Base-by-base conservation (phyloP, 2,888 invertebrate species). In the Cephus spinipes region DNA sequence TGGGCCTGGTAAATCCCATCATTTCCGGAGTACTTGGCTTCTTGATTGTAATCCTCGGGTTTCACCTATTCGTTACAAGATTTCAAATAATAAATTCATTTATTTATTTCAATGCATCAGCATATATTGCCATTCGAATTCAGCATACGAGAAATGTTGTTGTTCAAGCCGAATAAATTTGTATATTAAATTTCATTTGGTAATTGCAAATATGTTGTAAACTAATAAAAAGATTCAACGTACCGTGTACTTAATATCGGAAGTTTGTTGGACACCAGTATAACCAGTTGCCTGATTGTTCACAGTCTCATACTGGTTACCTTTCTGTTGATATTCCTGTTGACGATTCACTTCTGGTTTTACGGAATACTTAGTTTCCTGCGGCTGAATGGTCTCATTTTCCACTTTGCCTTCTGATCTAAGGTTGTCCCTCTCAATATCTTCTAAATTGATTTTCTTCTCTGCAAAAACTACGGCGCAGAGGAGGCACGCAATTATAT, bases 351-450 rank as follows among this genome's bases (percentile, higher is more conserved):
- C 79, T 73, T 87, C 86, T 69, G 85, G 80, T 34, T 89, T 87
- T 4, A 80, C 79, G 31, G 79, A 74, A 79, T 89, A 89, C 69
- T 87, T 84, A 2, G 81, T 77, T 35, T 86, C 87, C n/a, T 85
- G 84, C 2, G 77, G 15, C 11, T 74, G 81, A 4, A 77, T 36
- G 11, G 82, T 79, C 11, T 86, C 88, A 81, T 55, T 69, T 85
- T 87, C 86, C 78, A 90, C 91, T 83, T 92, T 92, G 82, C 92
- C 92, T 89, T 95, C 95, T 83, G 93, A 93, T 76, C 93, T 93
- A 76, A 95, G 90, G 86, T 95, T 95, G 85, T 96, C 96, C 68
- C 94, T 93, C 88, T 96, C 96, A 82, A 96, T 95, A 90, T 96
- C 96, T 89, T 96, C 95, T 74, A 96, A 92, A 83, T 95, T 94